A percentile compares a stretch with the other conserved stretches of the same genome.
These are phyloP conservation scores for Epinephelus cyanopodus DNA, from an alignment of 2,113 vertebrate species.

Conservation along the genomic window DNA sequence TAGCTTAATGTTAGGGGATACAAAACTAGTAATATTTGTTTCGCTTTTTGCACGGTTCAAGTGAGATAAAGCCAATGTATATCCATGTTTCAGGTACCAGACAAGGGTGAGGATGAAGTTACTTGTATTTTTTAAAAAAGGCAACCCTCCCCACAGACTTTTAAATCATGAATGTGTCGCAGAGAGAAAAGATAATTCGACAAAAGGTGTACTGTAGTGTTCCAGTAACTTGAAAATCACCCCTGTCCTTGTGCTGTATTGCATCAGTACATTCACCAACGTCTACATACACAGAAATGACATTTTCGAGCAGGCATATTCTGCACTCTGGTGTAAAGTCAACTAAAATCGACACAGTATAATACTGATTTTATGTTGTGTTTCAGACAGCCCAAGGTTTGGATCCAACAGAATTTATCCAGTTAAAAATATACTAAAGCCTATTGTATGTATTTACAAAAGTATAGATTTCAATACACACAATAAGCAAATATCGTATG, in stretches of 20 bases:
- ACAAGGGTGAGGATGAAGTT: constrained; percentile 59
- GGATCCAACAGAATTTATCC: constrained; percentile 25
- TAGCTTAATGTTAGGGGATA: constrained; percentile 49
- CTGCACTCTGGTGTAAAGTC: constrained; percentile 48
- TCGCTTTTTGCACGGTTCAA: constrained; percentile 44
- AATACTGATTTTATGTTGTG: constrained; percentile 29
- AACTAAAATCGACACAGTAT: constrained; percentile 27
- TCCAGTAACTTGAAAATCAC: constrained; percentile 55
- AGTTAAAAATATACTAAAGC: constrained; percentile 67
- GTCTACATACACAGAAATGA: constrained; percentile 65
- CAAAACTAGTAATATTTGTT: constrained; percentile 53
- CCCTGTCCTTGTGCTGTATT: constrained; percentile 73
- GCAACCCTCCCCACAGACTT: constrained; percentile 2
- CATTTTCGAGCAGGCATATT: constrained; percentile 54
- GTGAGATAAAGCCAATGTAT: constrained; percentile 53
- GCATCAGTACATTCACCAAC: constrained; percentile 79
- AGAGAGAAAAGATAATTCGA: constrained; percentile 15
- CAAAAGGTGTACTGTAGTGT: constrained; percentile 8
- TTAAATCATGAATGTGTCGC: constrained; percentile 27
- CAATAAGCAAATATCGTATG: constrained; percentile 70
- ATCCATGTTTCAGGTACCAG: constrained; percentile 52
- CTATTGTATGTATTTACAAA: constrained; percentile 76
- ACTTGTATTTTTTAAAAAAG: constrained; percentile 12
- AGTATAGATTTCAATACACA: constrained; percentile 68
- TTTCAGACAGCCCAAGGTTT: constrained; percentile 34